Evolutionary conservation across 2,888 invertebrate species (phyloP), one percentile per base, ranked within the genome.

Genomic region (Campaea margaritaria): DNA sequence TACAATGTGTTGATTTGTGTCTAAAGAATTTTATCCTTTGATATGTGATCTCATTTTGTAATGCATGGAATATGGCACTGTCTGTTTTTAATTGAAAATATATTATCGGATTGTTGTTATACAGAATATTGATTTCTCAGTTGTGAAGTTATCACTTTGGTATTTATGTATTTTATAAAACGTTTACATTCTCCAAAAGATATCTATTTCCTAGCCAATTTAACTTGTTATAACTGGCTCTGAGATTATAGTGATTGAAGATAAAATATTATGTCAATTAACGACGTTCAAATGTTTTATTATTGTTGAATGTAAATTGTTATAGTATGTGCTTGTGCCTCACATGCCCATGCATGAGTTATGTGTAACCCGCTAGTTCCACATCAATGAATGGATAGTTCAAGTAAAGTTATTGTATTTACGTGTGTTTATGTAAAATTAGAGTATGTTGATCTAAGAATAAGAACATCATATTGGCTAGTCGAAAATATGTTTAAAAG

Each of bases 131-230:
- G 70, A 72, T 80, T 79, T 76, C 64, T 75, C 72, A 72, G 74
- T 76, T 66, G 66, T 80, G 78, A 71, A 70, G 69, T 75, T 82
- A 79, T 82, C 80, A 79, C 78, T 78, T 85, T 87, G 83, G 87
- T 87, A 87, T 85, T 87, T 83, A 84, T 83, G 78, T 87, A 83
- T 85, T 89, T 89, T 88, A 86, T 81, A 89, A 77, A 80, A 79
- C 76, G 76, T 83, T 83, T 86, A 85, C 81, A 85, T 84, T 78
- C 73, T 79, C 68, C 68, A 74, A 74, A 73, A 70, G 72, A 69
- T 66, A 66, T 63, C 64, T 67, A 70, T 70, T 74, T 72, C 64
- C 56, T 71, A 69, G 21, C 21, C 21, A 21, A 70, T 68, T 69
- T 73, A 62, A 69, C 65, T 73, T 66, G 67, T 75, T 75, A 68